Base-by-base conservation (phyloP, 1,140 invertebrate species). In the Halictus rubicundus region DNA sequence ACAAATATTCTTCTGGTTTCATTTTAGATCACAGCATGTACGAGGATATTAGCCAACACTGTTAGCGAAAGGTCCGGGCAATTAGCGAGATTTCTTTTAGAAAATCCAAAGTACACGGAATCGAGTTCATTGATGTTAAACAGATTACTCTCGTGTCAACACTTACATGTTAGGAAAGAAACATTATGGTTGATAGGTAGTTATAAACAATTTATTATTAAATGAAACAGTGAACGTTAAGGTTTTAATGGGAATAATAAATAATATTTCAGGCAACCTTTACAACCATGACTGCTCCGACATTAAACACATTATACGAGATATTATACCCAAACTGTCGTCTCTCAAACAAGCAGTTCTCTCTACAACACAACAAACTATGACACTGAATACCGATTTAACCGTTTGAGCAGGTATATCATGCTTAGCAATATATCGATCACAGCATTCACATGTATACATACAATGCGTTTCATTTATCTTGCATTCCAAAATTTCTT, bases 111-210 rank as follows among this genome's bases (percentile, higher is more conserved):
- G 80, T 85, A 89, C 68, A 66, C 66, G 42, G 68, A 83, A 63
- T 80, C 80, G 54, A 72, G 84, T 79, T 46, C 73, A n/a, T 25
- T 70, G 49, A 32, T 25, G 82, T 76, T 89, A 1, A 77, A 84
- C 42, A 81, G 71, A 82, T 80, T 93, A 68, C 83, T 92, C 46
- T 80, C 74, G 21, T 88, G 91, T 84, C 76, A 83, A 52, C 84
- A 90, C 59, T 57, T 83, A 61, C 88, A 92, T 32, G 77, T 92
- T 19, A 89, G 88, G 80, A 91, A 87, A 83, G 91, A 93, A 87
- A 89, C 90, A 54, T 60, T 92, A 0, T 92, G 91, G 91, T 76
- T 93, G 7, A 78, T 92, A 79, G 92, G 92, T 92, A 90, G 70
- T 21, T 72, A 52, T 42, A 60, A 54, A 61, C 4, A 61, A 1